phyloP scores from a whole-genome alignment of 2,888 invertebrate species.

The Drosophila anomalata region DNA sequence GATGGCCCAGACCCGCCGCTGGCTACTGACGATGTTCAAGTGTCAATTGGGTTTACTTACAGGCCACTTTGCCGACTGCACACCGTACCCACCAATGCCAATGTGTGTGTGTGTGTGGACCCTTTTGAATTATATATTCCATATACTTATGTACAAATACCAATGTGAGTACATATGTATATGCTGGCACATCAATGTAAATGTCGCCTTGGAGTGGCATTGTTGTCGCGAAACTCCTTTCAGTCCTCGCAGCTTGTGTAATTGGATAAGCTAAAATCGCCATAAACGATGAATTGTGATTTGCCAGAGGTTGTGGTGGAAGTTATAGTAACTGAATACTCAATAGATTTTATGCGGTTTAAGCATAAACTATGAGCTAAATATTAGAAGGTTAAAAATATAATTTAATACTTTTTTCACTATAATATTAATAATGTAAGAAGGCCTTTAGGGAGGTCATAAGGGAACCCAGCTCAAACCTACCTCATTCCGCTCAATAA shows the following conservation, averaged over 20 bases:
- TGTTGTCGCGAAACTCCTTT: slow-evolving; percentile 13
- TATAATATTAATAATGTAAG: not conserved
- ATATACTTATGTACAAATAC: slow-evolving; percentile 5
- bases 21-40: slow-evolving; percentile 61
- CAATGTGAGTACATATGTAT: not conserved
- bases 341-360: slow-evolving; percentile 19
- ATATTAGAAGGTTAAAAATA: not conserved
- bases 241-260: slow-evolving; percentile 39
- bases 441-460: not conserved
- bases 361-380: not conserved
- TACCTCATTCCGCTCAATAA: no score
- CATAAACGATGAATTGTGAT: slow-evolving; percentile 43
- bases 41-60: slow-evolving; percentile 73
- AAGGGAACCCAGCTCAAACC: no score
- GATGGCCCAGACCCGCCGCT: slow-evolving; percentile 34
- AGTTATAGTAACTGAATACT: slow-evolving; percentile 33
- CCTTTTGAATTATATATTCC: slow-evolving; percentile 20
- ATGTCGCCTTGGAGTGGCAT: slow-evolving; percentile 35
- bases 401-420: not conserved
- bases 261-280: slow-evolving; percentile 51
- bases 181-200: slow-evolving; percentile 38
- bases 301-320: slow-evolving; percentile 31
- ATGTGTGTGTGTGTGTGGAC: slow-evolving; percentile 1
- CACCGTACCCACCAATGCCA: slow-evolving; percentile 7
- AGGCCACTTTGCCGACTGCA: slow-evolving; percentile 68